Conservation (phyloP, 2,797 vertebrate genomes). For the Sebastiscus tertius region DNA sequence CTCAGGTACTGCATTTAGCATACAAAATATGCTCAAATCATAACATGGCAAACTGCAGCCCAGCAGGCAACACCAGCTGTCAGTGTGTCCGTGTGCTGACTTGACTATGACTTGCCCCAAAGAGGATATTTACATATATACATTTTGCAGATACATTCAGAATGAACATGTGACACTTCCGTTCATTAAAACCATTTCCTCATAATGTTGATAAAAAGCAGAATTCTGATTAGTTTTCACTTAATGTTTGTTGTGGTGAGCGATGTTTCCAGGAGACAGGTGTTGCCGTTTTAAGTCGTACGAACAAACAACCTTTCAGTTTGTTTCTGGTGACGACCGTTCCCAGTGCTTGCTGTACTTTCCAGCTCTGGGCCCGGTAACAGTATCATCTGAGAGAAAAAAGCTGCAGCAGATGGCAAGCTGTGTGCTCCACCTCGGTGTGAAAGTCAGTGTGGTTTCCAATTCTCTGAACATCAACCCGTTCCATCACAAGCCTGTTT, state of each 20-base stretch:
- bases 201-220: not conserved
- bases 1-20: too few species aligned
- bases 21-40: too few species aligned
- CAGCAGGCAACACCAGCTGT: too few species aligned
- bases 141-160: not conserved
- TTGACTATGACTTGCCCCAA: too few species aligned
- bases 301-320: not conserved
- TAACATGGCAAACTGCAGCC: too few species aligned
- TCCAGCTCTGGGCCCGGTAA: not conserved
- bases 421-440: constrained; percentile 20
- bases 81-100: too few species aligned
- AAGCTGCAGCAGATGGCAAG: constrained; percentile 5
- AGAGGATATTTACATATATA: too few species aligned
- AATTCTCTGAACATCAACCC: constrained; percentile 31
- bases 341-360: not conserved
- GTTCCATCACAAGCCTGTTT: constrained; percentile 29
- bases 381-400: not conserved
- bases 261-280: not conserved
- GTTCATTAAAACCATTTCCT: not conserved
- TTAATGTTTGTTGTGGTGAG: too few species aligned
- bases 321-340: not conserved
- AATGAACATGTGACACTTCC: not conserved
- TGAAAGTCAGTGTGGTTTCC: constrained; percentile 36
- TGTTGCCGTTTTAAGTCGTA: not conserved
- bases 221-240: not conserved